Conservation (phyloP, 2,797 vertebrate species). For the Halcyon badia region DNA sequence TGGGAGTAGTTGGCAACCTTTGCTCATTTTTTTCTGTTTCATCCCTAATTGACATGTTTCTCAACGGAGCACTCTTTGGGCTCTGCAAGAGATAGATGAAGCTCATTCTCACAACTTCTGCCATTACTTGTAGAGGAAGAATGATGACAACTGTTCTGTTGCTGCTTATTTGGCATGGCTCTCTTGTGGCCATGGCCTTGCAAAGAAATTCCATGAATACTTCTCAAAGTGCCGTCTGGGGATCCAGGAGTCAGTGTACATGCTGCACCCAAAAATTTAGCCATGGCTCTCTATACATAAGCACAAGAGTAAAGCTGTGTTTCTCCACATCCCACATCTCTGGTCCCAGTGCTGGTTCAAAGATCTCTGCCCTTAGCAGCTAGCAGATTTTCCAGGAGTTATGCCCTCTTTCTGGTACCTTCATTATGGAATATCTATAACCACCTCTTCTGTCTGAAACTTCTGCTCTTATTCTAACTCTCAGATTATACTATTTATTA, state of each 20-base stretch:
- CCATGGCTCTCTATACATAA: not conserved
- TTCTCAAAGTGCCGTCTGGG: not conserved
- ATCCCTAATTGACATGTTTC: not conserved
- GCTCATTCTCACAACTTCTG: not conserved
- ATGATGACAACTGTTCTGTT: not conserved
- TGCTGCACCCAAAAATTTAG: not conserved
- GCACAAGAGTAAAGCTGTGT: not conserved
- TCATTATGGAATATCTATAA: not conserved
- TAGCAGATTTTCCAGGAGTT: not conserved
- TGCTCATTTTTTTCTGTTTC: not conserved
- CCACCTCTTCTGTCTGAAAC: not conserved
- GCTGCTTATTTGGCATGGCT: not conserved
- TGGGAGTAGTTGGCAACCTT: not conserved
- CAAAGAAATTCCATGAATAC: not conserved
- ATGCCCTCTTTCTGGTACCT: not conserved
- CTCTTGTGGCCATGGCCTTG: not conserved
- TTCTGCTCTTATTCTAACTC: not conserved
- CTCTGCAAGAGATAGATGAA: not conserved
- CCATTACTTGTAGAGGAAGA: not conserved
- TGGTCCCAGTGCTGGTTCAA: not conserved
- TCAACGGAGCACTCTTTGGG: not conserved
- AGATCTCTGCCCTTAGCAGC: not conserved
- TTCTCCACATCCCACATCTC: not conserved
- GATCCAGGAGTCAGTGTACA: not conserved
- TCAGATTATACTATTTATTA: not conserved